Conservation (phyloP, 2,113 vertebrate species). For the Pholis gunnellus region DNA sequence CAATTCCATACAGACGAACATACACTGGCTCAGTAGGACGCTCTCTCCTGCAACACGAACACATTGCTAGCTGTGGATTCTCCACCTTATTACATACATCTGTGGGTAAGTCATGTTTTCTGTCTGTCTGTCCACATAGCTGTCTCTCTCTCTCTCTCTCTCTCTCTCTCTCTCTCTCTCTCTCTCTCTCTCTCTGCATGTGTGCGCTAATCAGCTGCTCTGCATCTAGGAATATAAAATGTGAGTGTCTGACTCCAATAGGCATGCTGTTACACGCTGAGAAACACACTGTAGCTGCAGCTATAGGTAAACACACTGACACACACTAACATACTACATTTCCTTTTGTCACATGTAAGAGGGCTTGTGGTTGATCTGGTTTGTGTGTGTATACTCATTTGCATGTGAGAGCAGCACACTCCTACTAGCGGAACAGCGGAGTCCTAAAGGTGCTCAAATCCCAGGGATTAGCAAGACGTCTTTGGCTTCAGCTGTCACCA, state of each 20-base stretch:
- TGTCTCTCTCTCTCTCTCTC: constrained; percentile 5
- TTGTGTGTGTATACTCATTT: constrained; percentile 37
- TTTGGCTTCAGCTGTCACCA: constrained; percentile 78
- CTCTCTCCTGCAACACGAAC: constrained; percentile 66
- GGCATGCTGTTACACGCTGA: constrained; percentile 37
- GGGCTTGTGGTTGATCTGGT: constrained; percentile 6
- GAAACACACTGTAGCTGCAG: constrained; percentile 25
- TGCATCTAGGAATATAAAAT: constrained; percentile 12
- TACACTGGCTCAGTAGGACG: constrained; percentile 71
- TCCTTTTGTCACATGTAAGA: background rate
- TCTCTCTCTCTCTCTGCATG: constrained; percentile 23
- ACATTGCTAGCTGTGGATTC: constrained; percentile 66
- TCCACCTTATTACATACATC: constrained; percentile 56
- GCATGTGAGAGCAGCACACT: constrained; percentile 53
- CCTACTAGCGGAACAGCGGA: constrained; percentile 42
- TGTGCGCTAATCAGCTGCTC: constrained; percentile 40
- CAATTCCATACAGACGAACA: constrained; percentile 70
- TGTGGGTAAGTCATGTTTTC: constrained; percentile 68
- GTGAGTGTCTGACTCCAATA: constrained; percentile 33
- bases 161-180: constrained; percentile 16
- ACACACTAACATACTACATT: constrained; percentile 19
- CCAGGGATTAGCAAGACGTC: constrained; percentile 70
- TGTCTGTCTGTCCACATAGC: background rate
- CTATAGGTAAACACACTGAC: constrained; percentile 37
- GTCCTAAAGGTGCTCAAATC: constrained; percentile 70